These are phyloP conservation scores for Sander vitreus DNA, from an alignment of 2,113 vertebrate species.

Conservation along the genomic window DNA sequence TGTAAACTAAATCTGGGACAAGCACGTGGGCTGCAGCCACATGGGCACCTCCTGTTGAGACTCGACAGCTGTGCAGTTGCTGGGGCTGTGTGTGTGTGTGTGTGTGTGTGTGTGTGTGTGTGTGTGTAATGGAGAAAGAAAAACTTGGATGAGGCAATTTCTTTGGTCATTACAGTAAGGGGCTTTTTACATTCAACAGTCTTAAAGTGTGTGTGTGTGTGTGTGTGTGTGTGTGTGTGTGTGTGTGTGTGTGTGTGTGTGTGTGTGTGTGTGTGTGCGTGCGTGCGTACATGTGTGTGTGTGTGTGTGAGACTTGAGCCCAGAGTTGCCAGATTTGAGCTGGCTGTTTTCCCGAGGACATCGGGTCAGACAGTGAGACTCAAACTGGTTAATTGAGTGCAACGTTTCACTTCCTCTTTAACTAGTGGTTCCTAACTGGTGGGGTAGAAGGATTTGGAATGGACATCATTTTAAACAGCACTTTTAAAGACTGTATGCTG, in stretches of 20 bases:
- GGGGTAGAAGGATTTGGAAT: too few relatives aligned
- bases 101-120: constrained; percentile 30
- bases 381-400: background rate
- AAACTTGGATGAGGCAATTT: constrained; percentile 20
- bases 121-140: constrained; percentile 35
- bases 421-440: background rate
- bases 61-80: constrained; percentile 61
- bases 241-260: background rate
- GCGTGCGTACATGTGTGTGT: constrained; percentile 16
- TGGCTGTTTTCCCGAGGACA: constrained; percentile 25
- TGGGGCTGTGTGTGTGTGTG: constrained; percentile 28
- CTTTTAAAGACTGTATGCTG: too few relatives aligned
- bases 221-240: constrained; percentile 7
- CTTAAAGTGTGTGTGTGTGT: constrained; percentile 16
- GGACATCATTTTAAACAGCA: too few relatives aligned
- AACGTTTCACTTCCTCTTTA: background rate
- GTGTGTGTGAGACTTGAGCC: background rate
- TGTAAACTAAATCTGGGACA: constrained; percentile 62
- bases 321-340: constrained; percentile 18
- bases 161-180: constrained; percentile 22
- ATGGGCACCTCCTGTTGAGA: constrained; percentile 53
- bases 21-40: constrained; percentile 53
- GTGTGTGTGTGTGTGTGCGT: background rate
- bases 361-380: constrained; percentile 9
- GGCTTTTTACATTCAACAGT: constrained; percentile 14